Conservation (phyloP, 2,113 vertebrate species). For the Pomatostomus ruficeps region DNA sequence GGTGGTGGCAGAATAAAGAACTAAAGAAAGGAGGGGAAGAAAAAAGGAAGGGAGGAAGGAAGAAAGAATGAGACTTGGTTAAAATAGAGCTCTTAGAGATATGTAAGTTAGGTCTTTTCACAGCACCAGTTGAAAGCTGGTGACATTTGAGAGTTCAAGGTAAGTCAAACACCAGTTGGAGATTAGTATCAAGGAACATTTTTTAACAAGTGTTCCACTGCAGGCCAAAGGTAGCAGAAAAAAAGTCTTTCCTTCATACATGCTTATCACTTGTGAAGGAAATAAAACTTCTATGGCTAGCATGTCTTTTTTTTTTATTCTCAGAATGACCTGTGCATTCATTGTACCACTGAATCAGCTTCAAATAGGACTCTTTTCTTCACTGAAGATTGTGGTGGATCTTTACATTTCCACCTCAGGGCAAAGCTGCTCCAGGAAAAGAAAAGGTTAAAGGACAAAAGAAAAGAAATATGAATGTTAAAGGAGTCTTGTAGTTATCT, state of each 20-base stretch:
- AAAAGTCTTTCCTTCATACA: not conserved
- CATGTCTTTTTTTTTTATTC: not conserved
- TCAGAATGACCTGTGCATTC: not conserved
- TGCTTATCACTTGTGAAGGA: not conserved
- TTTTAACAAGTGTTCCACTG: constrained; percentile 3
- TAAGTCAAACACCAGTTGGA: constrained; percentile 27
- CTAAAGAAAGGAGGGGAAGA: not conserved
- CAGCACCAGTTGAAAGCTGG: not conserved
- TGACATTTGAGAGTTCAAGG: constrained; percentile 29
- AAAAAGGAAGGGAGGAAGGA: not conserved
- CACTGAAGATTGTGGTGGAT: not conserved
- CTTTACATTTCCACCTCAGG: not conserved
- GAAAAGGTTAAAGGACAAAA: not conserved
- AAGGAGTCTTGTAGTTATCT: not conserved
- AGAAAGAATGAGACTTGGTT: not conserved
- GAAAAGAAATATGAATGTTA: not conserved
- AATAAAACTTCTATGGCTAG: not conserved
- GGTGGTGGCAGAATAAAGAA: not conserved
- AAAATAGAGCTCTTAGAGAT: not conserved
- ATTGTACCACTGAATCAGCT: not conserved
- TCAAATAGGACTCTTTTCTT: constrained; percentile 22
- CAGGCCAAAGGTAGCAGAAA: not conserved
- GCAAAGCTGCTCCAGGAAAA: not conserved
- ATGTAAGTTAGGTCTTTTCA: not conserved
- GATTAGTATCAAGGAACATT: not conserved